Evolutionary conservation across 92 coral and sea anemone genomes (phyloP), one percentile per base, ranked within the genome.

Genomic region (Parazoanthus swiftii): DNA sequence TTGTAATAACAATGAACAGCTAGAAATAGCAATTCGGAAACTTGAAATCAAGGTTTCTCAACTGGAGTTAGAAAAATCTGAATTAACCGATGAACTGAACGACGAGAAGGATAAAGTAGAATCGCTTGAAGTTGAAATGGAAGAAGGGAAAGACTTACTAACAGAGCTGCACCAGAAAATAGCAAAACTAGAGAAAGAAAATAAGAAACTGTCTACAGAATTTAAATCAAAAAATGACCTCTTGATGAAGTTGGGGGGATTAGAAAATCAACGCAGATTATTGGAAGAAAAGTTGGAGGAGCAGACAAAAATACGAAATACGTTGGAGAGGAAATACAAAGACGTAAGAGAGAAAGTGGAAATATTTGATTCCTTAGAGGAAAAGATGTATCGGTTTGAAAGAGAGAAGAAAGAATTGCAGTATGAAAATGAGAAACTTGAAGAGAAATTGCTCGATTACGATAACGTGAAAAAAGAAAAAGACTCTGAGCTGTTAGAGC

Each of bases 341-440:
- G 89, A 90, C 35, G 59, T 95, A 20, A 90, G 90, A 54, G 93
- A 86, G 33, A 97, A 86, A 88, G 81, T 96, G 71, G 98, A 92
- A 2, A 91, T 92, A 48, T 95, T 92, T 78, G 98, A 97, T 67
- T 86, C 89, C 3, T 89, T 97, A 6, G 99, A 97, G 74, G 98
- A 97, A 66, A 97, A 95, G 72, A 90, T 95, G 75, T 92, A 91
- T 81, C 90, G 88, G 11, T 90, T 92, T 67, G 98, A 95, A 85
- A 87, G 96, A 76, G 99, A 97, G 80, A 93, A 93, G 87, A 95
- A 93, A 77, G 95, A 90, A 9, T 65, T 85, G 21, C 74, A 83
- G 25, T 85, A 80, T 11, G 77, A 79, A 23, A 92, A 89, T 5
- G 81, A 92, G 71, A 82, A 77, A 39, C 75, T 97, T 3, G 86